Evolutionary conservation across 2,797 vertebrate species (phyloP).

Genomic region (Anguilla marmorata): DNA sequence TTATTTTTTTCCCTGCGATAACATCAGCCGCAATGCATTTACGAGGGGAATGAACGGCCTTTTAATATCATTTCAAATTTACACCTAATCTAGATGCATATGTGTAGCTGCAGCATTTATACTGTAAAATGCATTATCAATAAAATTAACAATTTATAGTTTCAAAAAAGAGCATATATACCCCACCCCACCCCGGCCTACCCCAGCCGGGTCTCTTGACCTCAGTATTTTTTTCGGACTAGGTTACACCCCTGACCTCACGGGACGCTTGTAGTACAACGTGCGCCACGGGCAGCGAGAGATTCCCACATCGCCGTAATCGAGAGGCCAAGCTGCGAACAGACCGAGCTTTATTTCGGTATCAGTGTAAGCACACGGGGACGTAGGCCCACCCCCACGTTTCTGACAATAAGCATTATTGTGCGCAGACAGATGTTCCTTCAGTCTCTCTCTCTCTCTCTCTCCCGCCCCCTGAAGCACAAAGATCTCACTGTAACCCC

Average conservation of each 20-base stretch:
- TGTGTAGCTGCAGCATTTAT: too few relatives aligned
- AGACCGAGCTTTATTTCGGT: slow-evolving; percentile 36
- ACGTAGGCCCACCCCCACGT: slow-evolving; percentile 31
- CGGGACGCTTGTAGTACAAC: neutral
- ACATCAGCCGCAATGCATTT: too few relatives aligned
- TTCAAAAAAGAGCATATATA: too few relatives aligned
- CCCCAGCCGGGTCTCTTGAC: too few relatives aligned
- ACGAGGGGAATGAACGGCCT: too few relatives aligned
- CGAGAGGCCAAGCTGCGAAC: slow-evolving; percentile 32
- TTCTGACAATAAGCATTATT: slow-evolving; percentile 33
- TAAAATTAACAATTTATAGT: too few relatives aligned
- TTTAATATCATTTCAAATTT: too few relatives aligned
- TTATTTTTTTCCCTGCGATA: too few relatives aligned
- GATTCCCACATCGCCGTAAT: neutral
- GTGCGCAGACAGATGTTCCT: slow-evolving; percentile 47
- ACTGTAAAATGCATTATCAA: too few relatives aligned
- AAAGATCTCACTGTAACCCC: slow-evolving; percentile 31
- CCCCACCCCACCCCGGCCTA: too few relatives aligned
- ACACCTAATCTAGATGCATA: too few relatives aligned
- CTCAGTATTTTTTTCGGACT: too few relatives aligned
- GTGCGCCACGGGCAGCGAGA: neutral
- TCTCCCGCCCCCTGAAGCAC: slow-evolving; percentile 29
- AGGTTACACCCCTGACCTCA: neutral
- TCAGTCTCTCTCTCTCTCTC: slow-evolving; percentile 13
- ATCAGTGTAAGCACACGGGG: slow-evolving; percentile 25